Evolutionary conservation across 2,888 invertebrate genomes (phyloP).

Genomic region (Biston stratarius): DNA sequence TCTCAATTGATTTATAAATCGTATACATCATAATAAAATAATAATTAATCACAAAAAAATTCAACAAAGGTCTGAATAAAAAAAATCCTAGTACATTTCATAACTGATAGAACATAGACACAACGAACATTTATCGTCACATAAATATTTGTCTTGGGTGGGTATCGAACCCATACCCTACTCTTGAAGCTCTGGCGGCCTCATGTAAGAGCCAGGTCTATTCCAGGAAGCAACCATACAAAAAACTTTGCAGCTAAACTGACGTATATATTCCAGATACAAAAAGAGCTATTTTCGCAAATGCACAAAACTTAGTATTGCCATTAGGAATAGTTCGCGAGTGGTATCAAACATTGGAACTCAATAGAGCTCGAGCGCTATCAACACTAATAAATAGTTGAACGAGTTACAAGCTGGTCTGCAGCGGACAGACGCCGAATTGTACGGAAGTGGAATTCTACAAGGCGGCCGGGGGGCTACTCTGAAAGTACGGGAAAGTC

Average conservation of each 20-base stretch:
- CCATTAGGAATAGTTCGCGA: slow-evolving; percentile 8
- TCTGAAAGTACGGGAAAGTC: background rate
- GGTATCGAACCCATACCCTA: too few relatives aligned
- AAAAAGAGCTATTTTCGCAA: background rate
- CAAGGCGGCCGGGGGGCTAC: slow-evolving; percentile 9
- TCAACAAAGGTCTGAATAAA: too few relatives aligned
- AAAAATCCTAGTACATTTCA: too few relatives aligned
- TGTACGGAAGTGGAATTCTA: slow-evolving; percentile 24
- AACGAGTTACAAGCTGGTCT: slow-evolving; percentile 26
- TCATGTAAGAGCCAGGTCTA: too few relatives aligned
- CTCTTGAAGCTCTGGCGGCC: too few relatives aligned
- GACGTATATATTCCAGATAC: background rate
- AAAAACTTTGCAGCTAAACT: background rate
- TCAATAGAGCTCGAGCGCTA: slow-evolving; percentile 29
- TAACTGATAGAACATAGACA: too few relatives aligned
- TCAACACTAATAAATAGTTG: slow-evolving; percentile 40
- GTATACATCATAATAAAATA: too few relatives aligned
- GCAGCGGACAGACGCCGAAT: slow-evolving; percentile 23
- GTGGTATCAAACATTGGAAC: slow-evolving; percentile 28
- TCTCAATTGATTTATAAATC: too few relatives aligned
- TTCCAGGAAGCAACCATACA: too few relatives aligned
- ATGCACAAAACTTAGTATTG: slow-evolving; percentile 10
- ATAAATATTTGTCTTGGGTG: too few relatives aligned
- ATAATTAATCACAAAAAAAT: too few relatives aligned
- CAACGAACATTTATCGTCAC: too few relatives aligned